A percentile compares a stretch with the other conserved stretches of the same genome.
Conservation (phyloP, 2,113 vertebrate genomes). For the Columba janthina region DNA sequence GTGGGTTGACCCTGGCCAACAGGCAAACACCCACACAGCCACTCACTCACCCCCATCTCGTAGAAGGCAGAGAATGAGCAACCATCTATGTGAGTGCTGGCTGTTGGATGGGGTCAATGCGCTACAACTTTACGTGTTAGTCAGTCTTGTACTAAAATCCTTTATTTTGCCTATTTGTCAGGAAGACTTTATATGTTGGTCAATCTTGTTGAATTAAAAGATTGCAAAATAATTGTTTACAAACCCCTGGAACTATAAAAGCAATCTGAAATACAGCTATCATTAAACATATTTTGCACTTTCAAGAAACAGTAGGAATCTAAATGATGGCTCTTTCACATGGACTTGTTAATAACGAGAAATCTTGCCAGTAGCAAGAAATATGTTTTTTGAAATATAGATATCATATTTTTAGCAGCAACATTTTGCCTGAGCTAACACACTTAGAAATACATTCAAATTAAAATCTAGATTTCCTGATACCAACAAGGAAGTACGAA, state of each 20-base stretch:
- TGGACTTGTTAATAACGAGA: neutral
- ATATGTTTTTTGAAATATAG: neutral
- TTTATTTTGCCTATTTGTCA: neutral
- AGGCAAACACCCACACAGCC: neutral
- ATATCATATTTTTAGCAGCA: neutral
- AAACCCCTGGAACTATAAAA: neutral
- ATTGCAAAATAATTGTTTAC: neutral
- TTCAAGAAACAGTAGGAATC: neutral
- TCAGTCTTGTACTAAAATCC: neutral
- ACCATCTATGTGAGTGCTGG: neutral
- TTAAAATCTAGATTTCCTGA: neutral
- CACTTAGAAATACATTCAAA: neutral
- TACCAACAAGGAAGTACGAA: neutral
- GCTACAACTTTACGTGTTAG: neutral
- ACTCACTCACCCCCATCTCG: fast-evolving
- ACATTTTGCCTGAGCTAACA: neutral
- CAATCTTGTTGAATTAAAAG: neutral
- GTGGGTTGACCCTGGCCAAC: neutral
- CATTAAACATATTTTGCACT: neutral
- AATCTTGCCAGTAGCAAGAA: neutral
- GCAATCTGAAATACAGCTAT: neutral
- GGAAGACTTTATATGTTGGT: neutral
- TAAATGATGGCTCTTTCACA: neutral
- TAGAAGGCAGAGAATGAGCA: neutral
- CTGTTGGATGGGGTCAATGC: neutral